These are phyloP conservation scores for Thunnus maccoyii DNA, from an alignment of 2,113 vertebrate genomes.

Conservation along the genomic window DNA sequence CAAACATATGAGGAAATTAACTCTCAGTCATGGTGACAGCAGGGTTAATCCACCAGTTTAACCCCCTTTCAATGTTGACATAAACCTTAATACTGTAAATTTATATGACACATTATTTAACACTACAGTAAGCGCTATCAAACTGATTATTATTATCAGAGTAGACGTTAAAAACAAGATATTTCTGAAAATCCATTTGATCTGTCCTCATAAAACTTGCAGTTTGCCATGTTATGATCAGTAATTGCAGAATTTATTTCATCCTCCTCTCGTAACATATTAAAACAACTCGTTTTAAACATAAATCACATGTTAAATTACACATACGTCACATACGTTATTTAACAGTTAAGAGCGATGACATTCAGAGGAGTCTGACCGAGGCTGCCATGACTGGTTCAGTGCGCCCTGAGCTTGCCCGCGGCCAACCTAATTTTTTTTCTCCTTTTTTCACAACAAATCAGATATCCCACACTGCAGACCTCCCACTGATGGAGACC, in stretches of 20 bases:
- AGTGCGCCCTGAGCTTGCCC: constrained; percentile 42
- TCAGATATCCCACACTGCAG: constrained; percentile 58
- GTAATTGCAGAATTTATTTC: background rate
- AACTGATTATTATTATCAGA: too few species aligned
- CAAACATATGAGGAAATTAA: too few species aligned
- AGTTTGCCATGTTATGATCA: background rate
- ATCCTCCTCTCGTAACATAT: background rate
- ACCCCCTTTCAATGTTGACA: too few species aligned
- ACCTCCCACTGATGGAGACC: constrained; percentile 65
- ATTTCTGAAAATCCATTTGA: too few species aligned
- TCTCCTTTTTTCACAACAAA: constrained; percentile 45
- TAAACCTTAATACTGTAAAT: too few species aligned
- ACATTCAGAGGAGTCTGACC: constrained; percentile 49
- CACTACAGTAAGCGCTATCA: too few species aligned
- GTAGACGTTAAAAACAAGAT: too few species aligned
- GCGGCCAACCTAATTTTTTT: constrained; percentile 30
- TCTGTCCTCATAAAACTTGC: too few species aligned
- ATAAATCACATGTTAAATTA: background rate
- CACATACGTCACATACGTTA: constrained; percentile 9
- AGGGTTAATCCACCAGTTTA: too few species aligned
- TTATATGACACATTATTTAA: too few species aligned
- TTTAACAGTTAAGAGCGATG: constrained; percentile 28
- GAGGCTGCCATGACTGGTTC: constrained; percentile 23
- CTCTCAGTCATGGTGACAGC: too few species aligned
- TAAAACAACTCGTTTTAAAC: background rate